Evolutionary conservation across 2,797 vertebrate genomes (phyloP).

Genomic region (Ambastaia sidthimunki): DNA sequence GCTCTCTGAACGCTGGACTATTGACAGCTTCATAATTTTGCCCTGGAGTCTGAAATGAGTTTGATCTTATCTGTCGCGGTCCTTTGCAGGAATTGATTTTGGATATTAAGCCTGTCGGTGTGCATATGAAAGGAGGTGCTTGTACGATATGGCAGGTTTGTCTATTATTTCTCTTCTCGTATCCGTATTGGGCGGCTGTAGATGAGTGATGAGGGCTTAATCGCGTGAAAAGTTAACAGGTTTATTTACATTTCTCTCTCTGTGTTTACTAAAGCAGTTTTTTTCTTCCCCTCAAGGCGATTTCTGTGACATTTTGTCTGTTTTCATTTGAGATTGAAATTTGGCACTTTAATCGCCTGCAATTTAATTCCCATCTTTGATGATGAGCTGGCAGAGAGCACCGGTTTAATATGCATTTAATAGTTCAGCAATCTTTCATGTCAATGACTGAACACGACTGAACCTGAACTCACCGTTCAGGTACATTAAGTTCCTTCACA

Average conservation of each 20-base stretch:
- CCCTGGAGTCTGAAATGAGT: conserved; percentile 74
- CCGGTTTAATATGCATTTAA: not conserved
- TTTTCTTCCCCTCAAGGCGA: conserved; percentile 3
- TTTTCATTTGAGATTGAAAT: conserved; percentile 21
- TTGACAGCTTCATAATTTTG: conserved; percentile 79
- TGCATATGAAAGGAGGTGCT: conserved; percentile 61
- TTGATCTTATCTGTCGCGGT: conserved; percentile 76
- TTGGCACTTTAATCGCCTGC: conserved; percentile 35
- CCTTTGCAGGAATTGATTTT: conserved; percentile 74
- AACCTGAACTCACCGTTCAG: not conserved
- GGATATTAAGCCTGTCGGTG: conserved; percentile 76
- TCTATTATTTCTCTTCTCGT: conserved; percentile 60
- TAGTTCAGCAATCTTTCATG: not conserved
- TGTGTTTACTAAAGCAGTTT: conserved; percentile 25
- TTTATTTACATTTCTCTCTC: conserved; percentile 41
- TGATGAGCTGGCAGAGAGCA: not conserved
- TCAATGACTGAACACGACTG: not conserved
- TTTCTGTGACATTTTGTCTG: conserved; percentile 23
- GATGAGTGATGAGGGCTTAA: conserved; percentile 17
- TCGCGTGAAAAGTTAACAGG: conserved; percentile 27
- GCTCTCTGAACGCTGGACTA: conserved; percentile 48
- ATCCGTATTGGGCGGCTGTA: conserved; percentile 40
- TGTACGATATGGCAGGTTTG: conserved; percentile 71
- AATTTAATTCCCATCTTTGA: conserved; percentile 17
- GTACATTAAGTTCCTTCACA: not conserved